A percentile compares a stretch with the other conserved stretches of the same genome.
These are phyloP conservation scores for Choristoneura rosaceana DNA, from an alignment of 2,888 invertebrate genomes.

Conservation along the genomic window DNA sequence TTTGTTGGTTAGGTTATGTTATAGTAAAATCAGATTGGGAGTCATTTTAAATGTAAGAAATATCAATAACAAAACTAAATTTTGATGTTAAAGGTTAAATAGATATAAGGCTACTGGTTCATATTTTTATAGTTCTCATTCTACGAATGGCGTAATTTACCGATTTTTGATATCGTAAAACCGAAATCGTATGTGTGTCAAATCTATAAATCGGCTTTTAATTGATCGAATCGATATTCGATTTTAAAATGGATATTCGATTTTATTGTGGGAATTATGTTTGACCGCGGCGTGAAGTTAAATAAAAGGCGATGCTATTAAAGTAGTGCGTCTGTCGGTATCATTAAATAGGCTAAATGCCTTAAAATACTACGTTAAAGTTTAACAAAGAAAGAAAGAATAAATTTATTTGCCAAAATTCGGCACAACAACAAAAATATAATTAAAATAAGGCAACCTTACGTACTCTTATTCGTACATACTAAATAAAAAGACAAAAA, in stretches of 20 bases:
- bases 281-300: slow-evolving; percentile 30
- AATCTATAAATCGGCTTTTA: slow-evolving; percentile 40
- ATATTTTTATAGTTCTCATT: slow-evolving; percentile 32
- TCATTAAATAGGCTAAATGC: background rate
- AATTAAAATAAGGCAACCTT: too few relatives aligned
- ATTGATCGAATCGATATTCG: slow-evolving; percentile 40
- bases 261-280: slow-evolving; percentile 40
- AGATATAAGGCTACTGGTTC: slow-evolving; percentile 35
- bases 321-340: slow-evolving; percentile 10
- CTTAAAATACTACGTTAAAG: too few relatives aligned
- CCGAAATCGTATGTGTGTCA: slow-evolving; percentile 25
- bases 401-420: too few relatives aligned
- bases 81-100: slow-evolving; percentile 20
- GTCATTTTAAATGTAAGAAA: background rate
- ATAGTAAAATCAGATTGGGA: too few relatives aligned
- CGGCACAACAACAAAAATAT: too few relatives aligned
- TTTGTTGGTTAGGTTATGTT: too few relatives aligned
- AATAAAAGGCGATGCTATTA: slow-evolving; percentile 37
- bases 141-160: slow-evolving; percentile 22
- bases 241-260: slow-evolving; percentile 29
- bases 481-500: too few relatives aligned
- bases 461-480: too few relatives aligned
- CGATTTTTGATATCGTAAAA: slow-evolving; percentile 28
- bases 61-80: background rate
- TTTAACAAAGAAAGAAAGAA: too few relatives aligned